Evolutionary conservation across 2,888 invertebrate species (phyloP).

Genomic region (Xanthia togata): DNA sequence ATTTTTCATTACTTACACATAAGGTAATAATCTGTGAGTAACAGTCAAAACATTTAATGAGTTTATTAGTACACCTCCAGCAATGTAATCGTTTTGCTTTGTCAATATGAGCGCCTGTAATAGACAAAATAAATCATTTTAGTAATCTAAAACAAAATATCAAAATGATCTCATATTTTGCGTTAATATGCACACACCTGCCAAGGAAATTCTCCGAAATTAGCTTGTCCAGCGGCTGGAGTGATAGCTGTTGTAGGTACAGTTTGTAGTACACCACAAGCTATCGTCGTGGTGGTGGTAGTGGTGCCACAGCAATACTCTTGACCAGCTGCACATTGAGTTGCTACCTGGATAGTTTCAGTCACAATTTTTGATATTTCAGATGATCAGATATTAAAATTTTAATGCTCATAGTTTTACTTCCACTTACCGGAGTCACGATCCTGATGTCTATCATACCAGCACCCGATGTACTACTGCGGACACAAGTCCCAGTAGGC

Average conservation of each 20-base stretch:
- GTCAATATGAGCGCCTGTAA: conserved; percentile 90
- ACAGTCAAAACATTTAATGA: conserved; percentile 93
- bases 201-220: conserved; percentile 94
- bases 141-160: conserved; percentile 3
- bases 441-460: conserved; percentile 92
- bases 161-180: not conserved
- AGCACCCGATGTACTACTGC: conserved; percentile 82
- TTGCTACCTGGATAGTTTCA: conserved; percentile 60
- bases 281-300: conserved; percentile 65
- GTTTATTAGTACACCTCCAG: conserved; percentile 93
- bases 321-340: conserved; percentile 83
- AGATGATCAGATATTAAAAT: not conserved
- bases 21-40: conserved; percentile 92
- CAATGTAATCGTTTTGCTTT: conserved; percentile 91
- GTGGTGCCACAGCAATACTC: conserved; percentile 84
- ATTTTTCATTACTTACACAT: conserved; percentile 87
- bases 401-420: not conserved
- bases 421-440: conserved; percentile 89
- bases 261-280: conserved; percentile 86
- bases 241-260: conserved; percentile 79
- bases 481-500: conserved; percentile 80
- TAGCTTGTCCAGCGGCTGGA: conserved; percentile 89
- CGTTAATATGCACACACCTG: conserved; percentile 84
- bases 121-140: not conserved
- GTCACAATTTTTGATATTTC: conserved; percentile 19